Percentiles rank a stretch among this genome's conserved stretches.
phyloP scores from a whole-genome alignment of 2,113 vertebrate species.

The Oryzias javanicus region DNA sequence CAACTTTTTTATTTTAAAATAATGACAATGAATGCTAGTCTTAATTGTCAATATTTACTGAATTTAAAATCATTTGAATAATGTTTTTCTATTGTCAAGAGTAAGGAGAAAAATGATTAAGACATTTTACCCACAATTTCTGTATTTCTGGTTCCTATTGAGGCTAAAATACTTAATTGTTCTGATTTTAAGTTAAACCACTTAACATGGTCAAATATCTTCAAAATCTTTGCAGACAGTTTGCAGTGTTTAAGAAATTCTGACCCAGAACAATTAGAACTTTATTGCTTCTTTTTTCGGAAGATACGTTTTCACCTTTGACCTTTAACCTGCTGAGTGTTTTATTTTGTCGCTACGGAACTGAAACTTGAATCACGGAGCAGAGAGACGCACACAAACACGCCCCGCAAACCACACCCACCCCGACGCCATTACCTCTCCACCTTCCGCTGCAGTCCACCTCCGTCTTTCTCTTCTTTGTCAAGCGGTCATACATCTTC shows the following conservation, averaged over 20 bases:
- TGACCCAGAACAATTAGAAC: background rate
- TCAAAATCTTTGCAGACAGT: background rate
- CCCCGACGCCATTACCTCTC: slow-evolving; percentile 43
- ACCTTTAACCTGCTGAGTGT: slow-evolving; percentile 14
- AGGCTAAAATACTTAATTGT: no score
- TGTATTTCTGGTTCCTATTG: no score
- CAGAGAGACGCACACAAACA: slow-evolving; percentile 19
- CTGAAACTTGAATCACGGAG: slow-evolving; percentile 4
- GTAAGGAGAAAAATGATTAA: no score
- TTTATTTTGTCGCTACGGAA: slow-evolving; percentile 1
- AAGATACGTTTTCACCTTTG: background rate
- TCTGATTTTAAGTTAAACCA: no score
- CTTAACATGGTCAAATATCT: no score
- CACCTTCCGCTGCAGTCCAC: slow-evolving; percentile 60
- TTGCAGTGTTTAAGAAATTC: background rate
- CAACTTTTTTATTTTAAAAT: no score
- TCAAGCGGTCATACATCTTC: slow-evolving; percentile 64
- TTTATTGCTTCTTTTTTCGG: background rate
- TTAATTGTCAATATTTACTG: no score
- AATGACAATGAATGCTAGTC: no score
- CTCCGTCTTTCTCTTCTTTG: slow-evolving; percentile 50
- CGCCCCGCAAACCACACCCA: slow-evolving; percentile 17
- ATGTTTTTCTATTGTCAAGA: no score
- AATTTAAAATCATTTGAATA: no score
- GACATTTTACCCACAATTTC: no score